Base-by-base conservation (phyloP, 2,888 invertebrate genomes). In the Crepidodera aurea region DNA sequence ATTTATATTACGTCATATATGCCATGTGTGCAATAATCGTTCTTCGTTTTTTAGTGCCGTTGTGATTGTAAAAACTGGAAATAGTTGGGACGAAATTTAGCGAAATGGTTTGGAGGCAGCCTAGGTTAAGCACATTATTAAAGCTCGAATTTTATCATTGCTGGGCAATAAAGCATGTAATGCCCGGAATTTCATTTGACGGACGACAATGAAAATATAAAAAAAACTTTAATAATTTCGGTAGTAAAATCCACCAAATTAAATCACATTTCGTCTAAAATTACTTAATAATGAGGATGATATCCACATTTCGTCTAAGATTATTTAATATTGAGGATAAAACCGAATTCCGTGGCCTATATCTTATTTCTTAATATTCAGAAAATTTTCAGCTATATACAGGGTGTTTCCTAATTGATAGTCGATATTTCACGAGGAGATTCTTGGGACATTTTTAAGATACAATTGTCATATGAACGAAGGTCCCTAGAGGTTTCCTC, bases 71-170 rank as follows among this genome's bases (percentile, higher is more conserved):
- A 48, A 48, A 48, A 48, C 27, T 48, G 27, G 13, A 48, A 48
- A 48, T 48, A 48, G 40, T 48, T 29, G 48, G 27, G n/a, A 27
- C 27, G 48, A 27, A 29, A 48, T 48, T 13, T 27, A 48, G n/a
- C 27, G 27, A 15, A 48, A 48, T 48, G 48, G 15, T 13, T 19
- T 13, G 12, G n/a, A 22, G 5, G 13, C n/a, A 25, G 16, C 48
- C 27, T 12, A 27, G 48, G 27, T 48, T 27, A 48, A 39, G 53
- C 32, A 53, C 39, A 53, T 53, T 53, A 53, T 53, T 53, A 27
- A 19, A 53, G 39, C 25, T 37, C 53, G 53, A 53, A 53, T 53
- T 53, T 53, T 37, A 53, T 53, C 53, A 53, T 53, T 53, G 18
- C 39, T 39, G 27, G 53, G 53, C 25, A 25, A 53, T 53, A 53